A percentile compares a stretch with the other conserved stretches of the same genome.
These are phyloP conservation scores for Phyllotreta striolata DNA, from an alignment of 2,888 invertebrate species.

Conservation along the genomic window DNA sequence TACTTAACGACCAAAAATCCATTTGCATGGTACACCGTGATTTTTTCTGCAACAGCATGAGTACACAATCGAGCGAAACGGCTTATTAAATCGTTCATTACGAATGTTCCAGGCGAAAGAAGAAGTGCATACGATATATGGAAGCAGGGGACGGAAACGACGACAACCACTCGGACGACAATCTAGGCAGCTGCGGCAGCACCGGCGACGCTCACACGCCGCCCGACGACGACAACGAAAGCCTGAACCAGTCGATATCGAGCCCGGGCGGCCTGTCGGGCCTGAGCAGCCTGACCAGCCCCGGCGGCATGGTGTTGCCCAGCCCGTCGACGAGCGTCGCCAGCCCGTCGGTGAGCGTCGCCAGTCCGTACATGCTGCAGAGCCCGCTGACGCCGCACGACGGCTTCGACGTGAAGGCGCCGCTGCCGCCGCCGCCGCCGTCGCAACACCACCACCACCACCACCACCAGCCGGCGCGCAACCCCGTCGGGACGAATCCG, in stretches of 20 bases:
- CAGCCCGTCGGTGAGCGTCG: slow-evolving; percentile 69
- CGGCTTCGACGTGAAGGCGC: slow-evolving; percentile 58
- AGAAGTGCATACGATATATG: slow-evolving; percentile 96
- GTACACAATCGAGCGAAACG: too few relatives aligned
- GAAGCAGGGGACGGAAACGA: slow-evolving; percentile 76
- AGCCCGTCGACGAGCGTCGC: slow-evolving; percentile 80
- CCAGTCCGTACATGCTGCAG: slow-evolving; percentile 67
- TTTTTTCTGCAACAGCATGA: too few relatives aligned
- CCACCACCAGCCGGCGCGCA: slow-evolving; percentile 65
- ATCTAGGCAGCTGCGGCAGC: slow-evolving; percentile 82
- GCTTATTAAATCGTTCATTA: slow-evolving; percentile 11
- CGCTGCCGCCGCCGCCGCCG: slow-evolving; percentile 52
- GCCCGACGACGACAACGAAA: slow-evolving; percentile 72
- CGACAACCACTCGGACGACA: slow-evolving; percentile 74
- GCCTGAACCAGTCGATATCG: slow-evolving; percentile 65
- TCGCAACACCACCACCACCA: slow-evolving; percentile 56
- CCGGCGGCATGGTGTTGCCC: slow-evolving; percentile 74
- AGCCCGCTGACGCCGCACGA: slow-evolving; percentile 61
- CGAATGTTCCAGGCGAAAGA: slow-evolving; percentile 81
- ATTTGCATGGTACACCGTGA: too few relatives aligned
- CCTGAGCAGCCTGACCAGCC: slow-evolving; percentile 74
- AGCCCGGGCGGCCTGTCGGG: slow-evolving; percentile 72
- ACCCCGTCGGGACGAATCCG: slow-evolving; percentile 91
- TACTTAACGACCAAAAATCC: too few relatives aligned
- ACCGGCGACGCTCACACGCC: slow-evolving; percentile 75